A percentile compares a stretch with the other conserved stretches of the same genome.
phyloP scores from a whole-genome alignment of 2,888 invertebrate species.

The Lasioglossum zephyrum region DNA sequence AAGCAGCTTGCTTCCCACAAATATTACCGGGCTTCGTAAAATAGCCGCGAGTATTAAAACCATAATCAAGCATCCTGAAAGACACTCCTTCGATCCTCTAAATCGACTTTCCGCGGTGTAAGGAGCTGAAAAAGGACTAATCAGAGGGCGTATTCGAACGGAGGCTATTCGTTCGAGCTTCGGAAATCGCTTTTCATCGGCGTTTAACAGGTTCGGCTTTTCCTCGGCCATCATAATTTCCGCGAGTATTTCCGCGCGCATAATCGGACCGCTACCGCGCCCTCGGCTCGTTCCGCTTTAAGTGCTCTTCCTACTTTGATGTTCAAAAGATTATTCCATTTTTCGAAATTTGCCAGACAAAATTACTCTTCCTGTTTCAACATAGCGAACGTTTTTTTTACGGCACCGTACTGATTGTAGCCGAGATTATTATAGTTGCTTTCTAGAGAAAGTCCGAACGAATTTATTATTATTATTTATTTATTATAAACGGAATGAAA shows the following conservation, averaged over 20 bases:
- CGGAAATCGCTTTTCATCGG: slow-evolving; percentile 46
- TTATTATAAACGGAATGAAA: too few relatives aligned
- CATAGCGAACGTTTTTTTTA: neutral
- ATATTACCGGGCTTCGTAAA: neutral
- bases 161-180: slow-evolving; percentile 6
- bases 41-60: neutral
- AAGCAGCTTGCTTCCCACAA: neutral
- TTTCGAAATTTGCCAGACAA: neutral
- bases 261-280: slow-evolving; percentile 23
- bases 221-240: slow-evolving; percentile 33
- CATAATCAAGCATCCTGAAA: neutral
- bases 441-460: neutral
- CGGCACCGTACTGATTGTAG: neutral
- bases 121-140: slow-evolving; percentile 19
- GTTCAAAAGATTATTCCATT: neutral
- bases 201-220: slow-evolving; percentile 37
- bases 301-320: slow-evolving; percentile 7
- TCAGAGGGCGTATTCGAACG: slow-evolving; percentile 19
- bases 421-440: neutral
- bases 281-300: slow-evolving; percentile 39
- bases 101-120: slow-evolving; percentile 24
- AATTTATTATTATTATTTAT: too few relatives aligned
- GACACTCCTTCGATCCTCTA: neutral
- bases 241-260: slow-evolving; percentile 44
- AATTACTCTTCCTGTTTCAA: neutral